phyloP scores from a whole-genome alignment of 2,113 vertebrate genomes.

The Nannobrachium achirus region DNA sequence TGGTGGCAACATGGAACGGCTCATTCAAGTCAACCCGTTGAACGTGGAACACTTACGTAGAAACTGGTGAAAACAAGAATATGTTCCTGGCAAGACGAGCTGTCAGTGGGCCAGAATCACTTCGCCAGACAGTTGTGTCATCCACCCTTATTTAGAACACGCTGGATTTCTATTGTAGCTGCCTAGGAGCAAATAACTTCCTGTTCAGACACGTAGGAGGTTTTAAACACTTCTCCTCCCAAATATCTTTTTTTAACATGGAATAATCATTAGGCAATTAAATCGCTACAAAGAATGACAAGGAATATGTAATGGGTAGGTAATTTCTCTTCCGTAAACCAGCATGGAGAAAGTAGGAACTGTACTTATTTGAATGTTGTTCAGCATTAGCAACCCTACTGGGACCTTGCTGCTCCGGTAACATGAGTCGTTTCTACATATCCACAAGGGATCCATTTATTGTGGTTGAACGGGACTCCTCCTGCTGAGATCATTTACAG shows the following conservation, averaged over 20 bases:
- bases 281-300: constrained; percentile 1
- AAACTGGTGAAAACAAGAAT: constrained; percentile 41
- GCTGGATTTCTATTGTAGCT: constrained; percentile 33
- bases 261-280: constrained; percentile 31
- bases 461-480: constrained; percentile 54
- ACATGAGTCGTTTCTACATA: constrained; percentile 31
- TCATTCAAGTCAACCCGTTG: constrained; percentile 50
- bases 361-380: constrained; percentile 19
- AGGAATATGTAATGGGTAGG: background rate
- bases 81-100: constrained; percentile 31
- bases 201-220: constrained; percentile 61
- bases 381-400: constrained; percentile 36
- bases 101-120: constrained; percentile 41
- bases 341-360: constrained; percentile 11
- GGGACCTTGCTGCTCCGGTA: constrained; percentile 22
- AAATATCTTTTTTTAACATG: constrained; percentile 29
- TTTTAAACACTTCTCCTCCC: constrained; percentile 43
- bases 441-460: constrained; percentile 57
- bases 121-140: constrained; percentile 51
- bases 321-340: constrained; percentile 40
- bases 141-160: constrained; percentile 35
- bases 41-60: constrained; percentile 25
- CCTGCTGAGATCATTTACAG: constrained; percentile 71
- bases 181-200: constrained; percentile 47
- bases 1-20: constrained; percentile 37